Evolutionary conservation across 1,140 invertebrate species (phyloP).

Genomic region (Muscidifurax raptorellus): DNA sequence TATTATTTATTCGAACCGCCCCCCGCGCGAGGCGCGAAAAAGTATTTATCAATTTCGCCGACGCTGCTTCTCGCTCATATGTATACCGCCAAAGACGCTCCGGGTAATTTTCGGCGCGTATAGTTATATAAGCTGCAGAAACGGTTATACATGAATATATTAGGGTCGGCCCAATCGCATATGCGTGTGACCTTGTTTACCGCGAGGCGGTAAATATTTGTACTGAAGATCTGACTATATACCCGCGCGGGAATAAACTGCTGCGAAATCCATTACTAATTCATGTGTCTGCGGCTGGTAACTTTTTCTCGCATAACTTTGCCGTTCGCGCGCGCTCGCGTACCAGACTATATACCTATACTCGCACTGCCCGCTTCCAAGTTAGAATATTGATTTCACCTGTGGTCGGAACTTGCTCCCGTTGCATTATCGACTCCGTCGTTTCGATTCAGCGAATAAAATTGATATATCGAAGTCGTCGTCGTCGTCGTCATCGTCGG

Average conservation of each 20-base stretch:
- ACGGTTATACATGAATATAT: too few species aligned
- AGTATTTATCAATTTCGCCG: constrained; percentile 43
- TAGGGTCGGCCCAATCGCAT: too few species aligned
- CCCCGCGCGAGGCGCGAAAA: neutral
- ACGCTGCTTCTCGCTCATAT: neutral
- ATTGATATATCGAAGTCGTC: constrained; percentile 18
- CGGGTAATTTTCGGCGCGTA: neutral
- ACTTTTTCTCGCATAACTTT: constrained; percentile 25
- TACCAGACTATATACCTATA: neutral
- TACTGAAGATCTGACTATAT: neutral
- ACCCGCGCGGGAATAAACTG: neutral
- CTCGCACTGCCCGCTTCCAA: neutral
- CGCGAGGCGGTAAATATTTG: neutral
- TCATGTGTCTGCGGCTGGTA: constrained; percentile 30
- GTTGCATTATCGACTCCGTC: neutral
- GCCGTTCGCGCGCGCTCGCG: neutral
- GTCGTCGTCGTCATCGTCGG: too few species aligned
- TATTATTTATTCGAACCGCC: constrained; percentile 44
- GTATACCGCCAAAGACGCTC: neutral
- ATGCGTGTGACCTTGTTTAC: too few species aligned
- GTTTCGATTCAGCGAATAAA: neutral
- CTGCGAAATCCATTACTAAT: constrained; percentile 25
- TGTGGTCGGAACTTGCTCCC: neutral
- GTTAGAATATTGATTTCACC: constrained; percentile 35
- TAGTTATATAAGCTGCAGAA: too few species aligned